Percentiles rank a stretch among this genome's conserved stretches.
Evolutionary conservation across 2,888 invertebrate species (phyloP).

Genomic region (Onchidella celtica): DNA sequence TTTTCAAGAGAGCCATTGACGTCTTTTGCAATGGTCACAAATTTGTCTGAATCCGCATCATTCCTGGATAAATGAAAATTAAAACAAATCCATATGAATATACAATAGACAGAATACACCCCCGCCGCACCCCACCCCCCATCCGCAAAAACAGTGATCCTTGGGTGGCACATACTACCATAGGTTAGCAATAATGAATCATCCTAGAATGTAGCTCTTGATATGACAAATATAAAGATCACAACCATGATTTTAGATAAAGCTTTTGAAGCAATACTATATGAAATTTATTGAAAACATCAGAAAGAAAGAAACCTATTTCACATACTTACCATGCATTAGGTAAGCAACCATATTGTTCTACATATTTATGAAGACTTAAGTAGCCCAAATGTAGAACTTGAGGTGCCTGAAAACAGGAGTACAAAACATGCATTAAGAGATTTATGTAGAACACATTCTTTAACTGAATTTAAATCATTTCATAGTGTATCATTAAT

Average conservation of each 20-base stretch:
- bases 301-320: not conserved
- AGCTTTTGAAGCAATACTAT: too few species aligned
- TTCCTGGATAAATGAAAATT: conserved; percentile 52
- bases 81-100: not conserved
- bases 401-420: conserved; percentile 66
- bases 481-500: too few species aligned
- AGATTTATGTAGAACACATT: too few species aligned
- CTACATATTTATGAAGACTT: conserved; percentile 70
- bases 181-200: too few species aligned
- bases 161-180: too few species aligned
- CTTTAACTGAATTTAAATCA: too few species aligned
- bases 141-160: too few species aligned
- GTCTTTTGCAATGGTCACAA: conserved; percentile 56
- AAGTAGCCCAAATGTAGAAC: conserved; percentile 72
- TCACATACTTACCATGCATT: conserved; percentile 68
- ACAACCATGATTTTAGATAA: too few species aligned
- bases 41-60: conserved; percentile 55
- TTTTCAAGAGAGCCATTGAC: conserved; percentile 53
- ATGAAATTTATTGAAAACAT: not conserved
- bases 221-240: too few species aligned
- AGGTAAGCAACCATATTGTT: conserved; percentile 66
- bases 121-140: too few species aligned
- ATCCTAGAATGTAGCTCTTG: too few species aligned
- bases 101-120: not conserved
- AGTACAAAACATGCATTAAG: not conserved